Conservation (phyloP, 2,888 invertebrate genomes). For the Exephanes ischioxanthus region DNA sequence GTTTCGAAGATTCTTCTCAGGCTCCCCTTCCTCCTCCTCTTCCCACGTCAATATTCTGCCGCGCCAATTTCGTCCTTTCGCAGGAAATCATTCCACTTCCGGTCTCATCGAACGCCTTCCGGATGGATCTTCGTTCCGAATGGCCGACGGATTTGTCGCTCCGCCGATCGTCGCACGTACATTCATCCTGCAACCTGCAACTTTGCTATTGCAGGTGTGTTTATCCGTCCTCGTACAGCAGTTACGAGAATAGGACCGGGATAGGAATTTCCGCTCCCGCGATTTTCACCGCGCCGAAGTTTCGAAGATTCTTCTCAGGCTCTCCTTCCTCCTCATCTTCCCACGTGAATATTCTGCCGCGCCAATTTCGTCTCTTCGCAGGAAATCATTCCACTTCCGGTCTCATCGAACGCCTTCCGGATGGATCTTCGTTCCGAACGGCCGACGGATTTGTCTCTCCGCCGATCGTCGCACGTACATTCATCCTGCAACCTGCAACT, state of each 20-base stretch:
- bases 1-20: neutral
- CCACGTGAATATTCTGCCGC: constrained; percentile 40
- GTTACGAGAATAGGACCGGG: too few relatives aligned
- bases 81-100: constrained; percentile 69
- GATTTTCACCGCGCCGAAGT: too few relatives aligned
- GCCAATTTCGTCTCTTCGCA: constrained; percentile 50
- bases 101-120: constrained; percentile 67
- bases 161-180: too few relatives aligned
- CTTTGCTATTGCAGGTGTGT: too few relatives aligned
- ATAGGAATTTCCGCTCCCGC: too few relatives aligned
- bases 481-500: constrained; percentile 26
- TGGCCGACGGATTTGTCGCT: neutral
- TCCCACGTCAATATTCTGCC: constrained; percentile 38
- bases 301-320: neutral
- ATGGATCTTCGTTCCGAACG: constrained; percentile 65
- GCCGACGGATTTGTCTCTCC: neutral
- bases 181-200: constrained; percentile 46
- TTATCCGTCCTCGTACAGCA: too few relatives aligned
- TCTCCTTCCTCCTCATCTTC: constrained; percentile 30
- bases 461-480: neutral
- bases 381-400: constrained; percentile 69
- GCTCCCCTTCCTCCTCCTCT: constrained; percentile 33
- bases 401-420: constrained; percentile 67
- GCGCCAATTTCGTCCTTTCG: constrained; percentile 48
- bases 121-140: constrained; percentile 65